Percentiles rank a stretch among this genome's conserved stretches.
phyloP scores from a whole-genome alignment of 2,888 invertebrate species.

The Myopa testacea region DNA sequence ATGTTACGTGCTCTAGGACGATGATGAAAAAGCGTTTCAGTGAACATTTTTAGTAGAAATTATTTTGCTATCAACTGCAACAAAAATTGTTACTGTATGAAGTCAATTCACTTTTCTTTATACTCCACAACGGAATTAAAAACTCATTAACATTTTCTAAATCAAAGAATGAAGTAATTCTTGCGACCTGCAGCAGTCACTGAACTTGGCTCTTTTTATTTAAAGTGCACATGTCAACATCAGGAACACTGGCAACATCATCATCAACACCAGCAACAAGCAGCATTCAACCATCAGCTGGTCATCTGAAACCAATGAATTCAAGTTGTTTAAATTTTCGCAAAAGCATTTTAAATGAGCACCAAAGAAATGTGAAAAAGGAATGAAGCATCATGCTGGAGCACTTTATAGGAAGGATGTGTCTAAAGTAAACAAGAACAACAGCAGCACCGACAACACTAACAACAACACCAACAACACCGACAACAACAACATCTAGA shows the following conservation, averaged over 20 bases:
- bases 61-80: too few species aligned
- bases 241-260: not conserved
- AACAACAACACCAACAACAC: not conserved
- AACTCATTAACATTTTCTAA: not conserved
- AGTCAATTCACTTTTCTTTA: too few species aligned
- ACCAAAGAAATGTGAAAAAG: not conserved
- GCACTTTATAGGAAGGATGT: not conserved
- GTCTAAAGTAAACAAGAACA: not conserved
- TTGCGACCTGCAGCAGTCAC: not conserved
- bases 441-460: not conserved
- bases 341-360: slow-evolving; percentile 3
- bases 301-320: not conserved
- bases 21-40: too few species aligned
- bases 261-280: not conserved
- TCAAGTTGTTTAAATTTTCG: not conserved
- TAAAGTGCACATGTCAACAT: not conserved
- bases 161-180: not conserved
- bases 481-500: not conserved
- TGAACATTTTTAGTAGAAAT: too few species aligned
- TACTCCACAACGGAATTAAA: too few species aligned
- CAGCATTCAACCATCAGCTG: not conserved
- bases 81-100: too few species aligned
- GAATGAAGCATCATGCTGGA: not conserved
- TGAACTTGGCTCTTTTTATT: not conserved
- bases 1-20: too few species aligned